Conservation (phyloP, 2,113 vertebrate genomes). For the Pseudonaja textilis region DNA sequence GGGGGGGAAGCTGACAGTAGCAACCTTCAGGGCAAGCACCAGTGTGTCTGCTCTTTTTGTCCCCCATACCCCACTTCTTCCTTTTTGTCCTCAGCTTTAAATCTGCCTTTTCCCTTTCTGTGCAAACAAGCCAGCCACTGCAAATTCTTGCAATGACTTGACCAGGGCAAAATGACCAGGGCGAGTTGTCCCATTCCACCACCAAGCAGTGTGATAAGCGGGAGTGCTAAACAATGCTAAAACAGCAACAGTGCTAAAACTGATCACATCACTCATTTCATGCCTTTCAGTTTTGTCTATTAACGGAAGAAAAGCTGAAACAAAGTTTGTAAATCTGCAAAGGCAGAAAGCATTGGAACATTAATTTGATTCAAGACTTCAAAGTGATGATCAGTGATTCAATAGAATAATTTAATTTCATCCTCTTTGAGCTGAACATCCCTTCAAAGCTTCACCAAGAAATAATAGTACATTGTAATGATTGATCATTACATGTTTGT, state of each 20-base stretch:
- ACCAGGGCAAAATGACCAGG: background rate
- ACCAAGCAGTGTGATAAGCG: background rate
- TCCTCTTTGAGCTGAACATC: background rate
- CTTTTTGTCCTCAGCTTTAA: background rate
- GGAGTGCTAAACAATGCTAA: background rate
- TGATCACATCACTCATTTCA: background rate
- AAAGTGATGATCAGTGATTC: background rate
- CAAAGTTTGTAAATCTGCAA: background rate
- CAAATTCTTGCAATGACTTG: background rate
- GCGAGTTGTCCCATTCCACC: background rate
- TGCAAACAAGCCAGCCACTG: background rate
- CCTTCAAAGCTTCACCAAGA: background rate
- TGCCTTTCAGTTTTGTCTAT: background rate
- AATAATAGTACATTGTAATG: background rate
- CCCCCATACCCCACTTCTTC: background rate
- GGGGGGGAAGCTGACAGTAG: background rate
- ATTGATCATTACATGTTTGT: background rate
- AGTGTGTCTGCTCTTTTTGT: background rate
- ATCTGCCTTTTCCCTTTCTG: background rate
- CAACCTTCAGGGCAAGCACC: background rate
- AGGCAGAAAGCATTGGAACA: background rate
- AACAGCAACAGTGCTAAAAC: background rate
- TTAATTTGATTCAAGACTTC: background rate
- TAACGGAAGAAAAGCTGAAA: background rate
- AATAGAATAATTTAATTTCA: background rate